Conservation (phyloP, 1,140 invertebrate species). For the Cheumatopsyche charites region DNA sequence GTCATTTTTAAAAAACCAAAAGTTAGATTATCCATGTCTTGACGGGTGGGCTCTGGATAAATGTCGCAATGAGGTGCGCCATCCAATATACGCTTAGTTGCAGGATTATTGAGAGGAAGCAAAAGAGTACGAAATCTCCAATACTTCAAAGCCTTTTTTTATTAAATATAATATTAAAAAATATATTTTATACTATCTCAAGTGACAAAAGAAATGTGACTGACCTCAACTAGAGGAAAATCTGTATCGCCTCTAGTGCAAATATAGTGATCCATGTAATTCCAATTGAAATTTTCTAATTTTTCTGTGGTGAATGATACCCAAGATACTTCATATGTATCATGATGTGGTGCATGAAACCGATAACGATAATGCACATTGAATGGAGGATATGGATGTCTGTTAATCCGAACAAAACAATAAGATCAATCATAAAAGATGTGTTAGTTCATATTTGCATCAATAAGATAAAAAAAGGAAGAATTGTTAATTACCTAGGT, state of each 20-base stretch:
- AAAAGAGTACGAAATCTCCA: conserved; percentile 93
- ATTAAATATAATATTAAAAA: background rate
- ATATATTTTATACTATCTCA: background rate
- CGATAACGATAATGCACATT: conserved; percentile 90
- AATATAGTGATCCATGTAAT: conserved; percentile 96
- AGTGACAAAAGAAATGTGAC: no score
- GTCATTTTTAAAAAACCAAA: conserved; percentile 85
- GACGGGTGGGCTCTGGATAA: conserved; percentile 73
- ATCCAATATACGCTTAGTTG: conserved; percentile 74
- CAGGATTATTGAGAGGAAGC: conserved; percentile 75
- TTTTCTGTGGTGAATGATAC: conserved; percentile 94
- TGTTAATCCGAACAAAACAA: conserved; percentile 56
- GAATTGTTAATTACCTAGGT: conserved; percentile 71
- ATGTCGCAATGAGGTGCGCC: conserved; percentile 80
- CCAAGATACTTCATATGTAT: conserved; percentile 93
- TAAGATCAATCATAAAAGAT: conserved; percentile 19
- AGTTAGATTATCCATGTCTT: conserved; percentile 67
- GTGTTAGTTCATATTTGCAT: background rate
- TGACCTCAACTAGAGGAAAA: conserved; percentile 83
- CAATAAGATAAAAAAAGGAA: no score
- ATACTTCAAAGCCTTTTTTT: conserved; percentile 81
- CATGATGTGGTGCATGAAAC: conserved; percentile 92
- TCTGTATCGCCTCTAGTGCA: conserved; percentile 91
- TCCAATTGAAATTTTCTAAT: conserved; percentile 97
- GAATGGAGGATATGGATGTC: conserved; percentile 90